Conservation (phyloP, 1,140 invertebrate species). For the Chlorops oryzae region DNA sequence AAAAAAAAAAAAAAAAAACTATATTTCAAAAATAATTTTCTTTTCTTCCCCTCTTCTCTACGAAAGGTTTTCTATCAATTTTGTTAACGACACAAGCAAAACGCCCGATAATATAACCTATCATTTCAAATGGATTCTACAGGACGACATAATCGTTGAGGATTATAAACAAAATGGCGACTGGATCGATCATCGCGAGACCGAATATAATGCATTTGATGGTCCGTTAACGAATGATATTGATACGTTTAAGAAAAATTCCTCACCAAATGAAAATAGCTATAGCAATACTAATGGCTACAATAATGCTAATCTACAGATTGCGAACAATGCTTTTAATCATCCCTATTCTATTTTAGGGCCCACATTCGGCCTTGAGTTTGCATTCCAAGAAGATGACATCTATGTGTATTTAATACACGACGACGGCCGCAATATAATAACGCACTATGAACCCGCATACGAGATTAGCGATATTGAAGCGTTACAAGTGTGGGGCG, state of each 20-base stretch:
- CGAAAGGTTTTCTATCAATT: conserved; percentile 46
- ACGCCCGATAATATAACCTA: conserved; percentile 37
- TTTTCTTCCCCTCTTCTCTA: conserved; percentile 8
- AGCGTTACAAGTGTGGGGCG: conserved; percentile 40
- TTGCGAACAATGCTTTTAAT: conserved; percentile 9
- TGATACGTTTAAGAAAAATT: neutral
- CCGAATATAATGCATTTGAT: conserved; percentile 29
- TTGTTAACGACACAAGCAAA: conserved; percentile 27
- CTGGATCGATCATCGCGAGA: conserved; percentile 30
- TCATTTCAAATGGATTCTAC: conserved; percentile 36
- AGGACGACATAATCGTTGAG: conserved; percentile 28
- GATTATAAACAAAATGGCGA: conserved; percentile 34
- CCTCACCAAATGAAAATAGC: conserved; percentile 1
- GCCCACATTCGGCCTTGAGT: conserved; percentile 31
- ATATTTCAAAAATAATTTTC: too few species aligned
- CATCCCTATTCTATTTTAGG: conserved; percentile 35
- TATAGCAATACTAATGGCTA: conserved; percentile 1
- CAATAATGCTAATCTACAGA: conserved; percentile 9
- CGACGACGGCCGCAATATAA: conserved; percentile 11
- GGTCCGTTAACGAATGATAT: conserved; percentile 25
- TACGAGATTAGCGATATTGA: conserved; percentile 15
- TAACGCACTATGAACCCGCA: conserved; percentile 10
- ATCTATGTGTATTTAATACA: conserved; percentile 15
- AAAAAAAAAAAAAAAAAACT: too few species aligned
- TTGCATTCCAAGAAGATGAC: conserved; percentile 29